Evolutionary conservation across 2,113 vertebrate genomes (phyloP).

Genomic region (Illadopsis cleaveri): DNA sequence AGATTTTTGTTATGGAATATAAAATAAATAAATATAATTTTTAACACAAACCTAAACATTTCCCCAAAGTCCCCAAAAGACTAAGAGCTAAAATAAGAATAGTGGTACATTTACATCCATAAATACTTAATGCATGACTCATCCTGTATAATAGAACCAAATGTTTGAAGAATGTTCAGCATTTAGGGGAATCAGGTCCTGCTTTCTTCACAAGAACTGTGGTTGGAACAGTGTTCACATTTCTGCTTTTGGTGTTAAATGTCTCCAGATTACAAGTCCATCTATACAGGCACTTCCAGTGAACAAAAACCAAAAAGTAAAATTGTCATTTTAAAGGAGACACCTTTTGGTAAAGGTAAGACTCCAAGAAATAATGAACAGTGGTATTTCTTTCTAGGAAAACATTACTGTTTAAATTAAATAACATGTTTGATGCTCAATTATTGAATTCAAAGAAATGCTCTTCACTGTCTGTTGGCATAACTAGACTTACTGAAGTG

Average conservation of each 20-base stretch:
- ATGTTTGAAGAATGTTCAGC: not conserved
- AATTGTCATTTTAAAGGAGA: not conserved
- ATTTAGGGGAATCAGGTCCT: conserved; percentile 37
- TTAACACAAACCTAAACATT: not conserved
- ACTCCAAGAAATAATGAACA: not conserved
- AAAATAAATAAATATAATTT: not conserved
- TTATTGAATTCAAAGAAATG: not conserved
- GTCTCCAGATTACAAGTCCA: not conserved
- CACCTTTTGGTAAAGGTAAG: not conserved
- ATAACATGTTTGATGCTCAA: not conserved
- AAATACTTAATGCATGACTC: conserved; percentile 54
- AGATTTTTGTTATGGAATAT: not conserved
- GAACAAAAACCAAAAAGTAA: not conserved
- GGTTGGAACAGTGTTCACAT: not conserved
- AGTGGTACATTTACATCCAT: conserved; percentile 26
- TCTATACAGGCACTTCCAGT: not conserved
- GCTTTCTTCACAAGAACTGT: not conserved
- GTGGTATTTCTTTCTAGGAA: not conserved
- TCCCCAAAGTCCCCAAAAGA: not conserved
- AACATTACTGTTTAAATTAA: not conserved
- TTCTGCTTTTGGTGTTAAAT: conserved; percentile 6
- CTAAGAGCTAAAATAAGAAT: conserved; percentile 8
- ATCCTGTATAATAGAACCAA: conserved; percentile 19
- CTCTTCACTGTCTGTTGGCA: not conserved
- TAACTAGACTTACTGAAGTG: not conserved